Conservation (phyloP, 1,140 invertebrate genomes). For the Idris sp. region DNA sequence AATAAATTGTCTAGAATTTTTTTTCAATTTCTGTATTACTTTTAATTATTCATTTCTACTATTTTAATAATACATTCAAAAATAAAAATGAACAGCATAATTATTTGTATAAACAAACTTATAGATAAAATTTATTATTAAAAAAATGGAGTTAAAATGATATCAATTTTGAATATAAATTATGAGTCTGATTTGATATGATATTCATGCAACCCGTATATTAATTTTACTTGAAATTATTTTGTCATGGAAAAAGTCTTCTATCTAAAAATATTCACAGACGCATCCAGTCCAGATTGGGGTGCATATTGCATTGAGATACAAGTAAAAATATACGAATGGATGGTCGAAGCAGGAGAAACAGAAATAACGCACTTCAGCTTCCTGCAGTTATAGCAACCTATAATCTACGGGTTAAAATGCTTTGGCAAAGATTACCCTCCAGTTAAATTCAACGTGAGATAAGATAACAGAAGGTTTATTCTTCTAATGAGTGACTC, state of each 20-base stretch:
- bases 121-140: too few relatives aligned
- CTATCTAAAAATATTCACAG: slow-evolving; percentile 41
- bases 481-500: slow-evolving; percentile 32
- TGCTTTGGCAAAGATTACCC: slow-evolving; percentile 40
- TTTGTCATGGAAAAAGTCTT: slow-evolving; percentile 22
- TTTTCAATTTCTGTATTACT: too few relatives aligned
- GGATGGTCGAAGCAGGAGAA: slow-evolving; percentile 25
- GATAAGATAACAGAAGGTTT: slow-evolving; percentile 45
- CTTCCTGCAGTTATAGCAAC: slow-evolving; percentile 43
- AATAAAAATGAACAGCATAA: too few relatives aligned
- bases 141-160: too few relatives aligned
- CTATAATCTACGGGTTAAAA: slow-evolving; percentile 25
- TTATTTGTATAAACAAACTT: too few relatives aligned
- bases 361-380: slow-evolving; percentile 34
- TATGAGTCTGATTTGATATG: too few relatives aligned
- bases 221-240: slow-evolving; percentile 14
- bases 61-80: too few relatives aligned
- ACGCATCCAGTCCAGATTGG: slow-evolving; percentile 25
- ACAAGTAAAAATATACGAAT: slow-evolving; percentile 44
- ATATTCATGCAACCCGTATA: too few relatives aligned
- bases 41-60: too few relatives aligned
- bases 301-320: slow-evolving; percentile 30
- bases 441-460: slow-evolving; percentile 30
- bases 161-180: too few relatives aligned
- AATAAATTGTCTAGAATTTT: too few relatives aligned